A percentile compares a stretch with the other conserved stretches of the same genome.
phyloP scores from a whole-genome alignment of 2,113 vertebrate species.

The Canis aureus region DNA sequence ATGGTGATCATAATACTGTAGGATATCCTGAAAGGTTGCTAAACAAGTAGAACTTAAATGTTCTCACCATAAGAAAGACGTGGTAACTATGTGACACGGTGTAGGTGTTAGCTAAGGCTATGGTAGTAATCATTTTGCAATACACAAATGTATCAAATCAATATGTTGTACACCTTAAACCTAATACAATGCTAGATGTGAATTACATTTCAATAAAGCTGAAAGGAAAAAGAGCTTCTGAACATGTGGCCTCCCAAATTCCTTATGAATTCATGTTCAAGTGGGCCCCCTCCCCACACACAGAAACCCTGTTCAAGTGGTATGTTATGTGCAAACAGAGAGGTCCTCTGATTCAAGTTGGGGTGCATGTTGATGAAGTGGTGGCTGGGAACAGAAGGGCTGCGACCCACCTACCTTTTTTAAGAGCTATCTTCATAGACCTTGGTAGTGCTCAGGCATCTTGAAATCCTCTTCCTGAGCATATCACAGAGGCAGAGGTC shows the following conservation, averaged over 20 bases:
- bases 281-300: rapidly evolving
- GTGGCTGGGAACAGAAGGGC: not conserved
- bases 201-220: not conserved
- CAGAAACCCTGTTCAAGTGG: not conserved
- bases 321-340: rapidly evolving
- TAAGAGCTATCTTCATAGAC: not conserved
- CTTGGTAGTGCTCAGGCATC: too few relatives aligned
- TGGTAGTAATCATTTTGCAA: not conserved
- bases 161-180: not conserved
- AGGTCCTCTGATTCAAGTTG: not conserved
- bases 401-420: too few relatives aligned
- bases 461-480: not conserved
- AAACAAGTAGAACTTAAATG: not conserved
- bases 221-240: not conserved
- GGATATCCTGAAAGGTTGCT: not conserved
- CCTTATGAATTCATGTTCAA: not conserved
- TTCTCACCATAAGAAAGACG: not conserved
- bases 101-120: not conserved
- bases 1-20: too few relatives aligned
- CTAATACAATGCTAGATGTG: not conserved
- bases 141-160: not conserved
- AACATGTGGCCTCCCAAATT: not conserved
- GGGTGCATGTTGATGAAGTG: rapidly evolving
- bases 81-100: not conserved
- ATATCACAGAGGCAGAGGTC: not conserved